These are phyloP conservation scores for Rhopalosiphum maidis DNA, from an alignment of 1,140 invertebrate species.

Conservation along the genomic window DNA sequence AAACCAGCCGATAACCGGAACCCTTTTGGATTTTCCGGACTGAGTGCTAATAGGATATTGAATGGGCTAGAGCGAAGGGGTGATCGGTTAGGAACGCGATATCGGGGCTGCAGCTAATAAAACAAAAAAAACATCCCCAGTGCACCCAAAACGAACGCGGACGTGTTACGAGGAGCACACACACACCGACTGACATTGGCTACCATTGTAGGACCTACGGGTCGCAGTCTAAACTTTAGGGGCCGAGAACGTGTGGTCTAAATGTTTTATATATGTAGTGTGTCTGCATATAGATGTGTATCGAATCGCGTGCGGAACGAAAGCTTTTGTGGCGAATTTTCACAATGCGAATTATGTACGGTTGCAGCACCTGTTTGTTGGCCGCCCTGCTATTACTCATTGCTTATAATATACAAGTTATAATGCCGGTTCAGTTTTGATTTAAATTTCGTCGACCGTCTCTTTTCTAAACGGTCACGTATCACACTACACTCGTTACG, in stretches of 20 bases:
- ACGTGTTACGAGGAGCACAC: background rate
- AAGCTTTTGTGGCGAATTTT: conserved; percentile 53
- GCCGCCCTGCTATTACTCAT: conserved; percentile 11
- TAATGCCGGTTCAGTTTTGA: conserved; percentile 6
- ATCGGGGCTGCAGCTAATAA: background rate
- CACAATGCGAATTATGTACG: conserved; percentile 54
- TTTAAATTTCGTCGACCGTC: conserved; percentile 26
- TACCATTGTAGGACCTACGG: background rate
- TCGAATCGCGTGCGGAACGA: conserved; percentile 51
- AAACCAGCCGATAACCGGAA: conserved; percentile 33
- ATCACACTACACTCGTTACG: no score
- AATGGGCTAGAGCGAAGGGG: background rate
- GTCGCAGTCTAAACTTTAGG: background rate
- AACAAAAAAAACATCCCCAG: background rate
- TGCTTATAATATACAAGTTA: background rate
- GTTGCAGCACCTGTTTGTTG: conserved; percentile 50
- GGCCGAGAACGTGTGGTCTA: background rate
- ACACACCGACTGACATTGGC: background rate
- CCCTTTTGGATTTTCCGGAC: conserved; percentile 31
- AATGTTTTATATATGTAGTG: background rate
- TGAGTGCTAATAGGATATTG: conserved; percentile 53
- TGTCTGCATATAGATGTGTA: background rate
- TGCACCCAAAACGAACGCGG: background rate
- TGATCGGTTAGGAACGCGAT: background rate
- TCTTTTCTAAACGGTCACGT: background rate